Evolutionary conservation across 2,888 invertebrate species (phyloP).

Genomic region (Lasioglossum figueresi): DNA sequence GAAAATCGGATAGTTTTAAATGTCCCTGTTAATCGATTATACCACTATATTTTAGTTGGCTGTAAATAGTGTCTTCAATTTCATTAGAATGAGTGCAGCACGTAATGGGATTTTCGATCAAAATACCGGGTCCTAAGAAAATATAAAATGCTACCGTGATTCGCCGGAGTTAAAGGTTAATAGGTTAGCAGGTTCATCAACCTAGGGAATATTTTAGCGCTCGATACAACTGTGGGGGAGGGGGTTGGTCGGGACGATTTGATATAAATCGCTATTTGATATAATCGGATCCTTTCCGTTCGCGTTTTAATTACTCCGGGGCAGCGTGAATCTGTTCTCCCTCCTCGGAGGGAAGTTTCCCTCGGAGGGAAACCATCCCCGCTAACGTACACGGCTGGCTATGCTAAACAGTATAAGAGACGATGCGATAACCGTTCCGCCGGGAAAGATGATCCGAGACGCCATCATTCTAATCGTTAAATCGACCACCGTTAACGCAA

Average conservation of each 20-base stretch:
- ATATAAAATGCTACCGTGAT: neutral
- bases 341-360: neutral
- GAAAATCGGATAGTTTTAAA: neutral
- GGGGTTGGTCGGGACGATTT: neutral
- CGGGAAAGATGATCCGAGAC: conserved; percentile 9
- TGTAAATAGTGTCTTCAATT: neutral
- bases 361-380: neutral
- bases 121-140: neutral
- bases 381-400: neutral
- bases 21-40: neutral
- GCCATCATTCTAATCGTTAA: conserved; percentile 30
- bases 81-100: fast-evolving
- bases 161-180: neutral
- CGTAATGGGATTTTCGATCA: neutral
- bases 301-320: neutral
- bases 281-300: neutral
- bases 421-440: neutral
- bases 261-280: neutral
- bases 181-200: neutral
- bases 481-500: conserved; percentile 7
- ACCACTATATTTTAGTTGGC: neutral
- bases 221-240: neutral
- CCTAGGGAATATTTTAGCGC: neutral
- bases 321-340: neutral
- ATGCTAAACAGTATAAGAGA: neutral